Conservation (phyloP, 2,113 vertebrate species). For the Rynchops niger region DNA sequence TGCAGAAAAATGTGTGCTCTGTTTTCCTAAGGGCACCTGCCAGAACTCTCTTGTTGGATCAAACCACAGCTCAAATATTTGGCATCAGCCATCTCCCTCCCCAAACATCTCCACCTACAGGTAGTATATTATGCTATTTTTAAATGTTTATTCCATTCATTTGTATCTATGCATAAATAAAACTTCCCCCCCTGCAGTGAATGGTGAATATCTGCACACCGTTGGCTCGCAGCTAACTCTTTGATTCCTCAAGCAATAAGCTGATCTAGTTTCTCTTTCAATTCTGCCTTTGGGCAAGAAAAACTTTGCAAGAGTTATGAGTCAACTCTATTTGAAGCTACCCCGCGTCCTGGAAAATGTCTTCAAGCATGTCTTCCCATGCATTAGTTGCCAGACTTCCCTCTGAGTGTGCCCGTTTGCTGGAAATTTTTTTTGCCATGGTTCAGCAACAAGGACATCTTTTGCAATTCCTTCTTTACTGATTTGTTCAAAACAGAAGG, state of each 20-base stretch:
- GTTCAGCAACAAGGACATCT: not conserved
- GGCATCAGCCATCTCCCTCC: not conserved
- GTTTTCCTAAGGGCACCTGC: not conserved
- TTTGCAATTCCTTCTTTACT: not conserved
- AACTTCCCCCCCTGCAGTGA: not conserved
- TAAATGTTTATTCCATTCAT: not conserved
- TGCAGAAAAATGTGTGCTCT: not conserved
- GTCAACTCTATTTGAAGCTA: not conserved
- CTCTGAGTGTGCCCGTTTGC: not conserved
- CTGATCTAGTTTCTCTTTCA: slow-evolving; percentile 4
- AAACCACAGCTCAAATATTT: not conserved
- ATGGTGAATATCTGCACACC: not conserved
- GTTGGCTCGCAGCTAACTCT: not conserved
- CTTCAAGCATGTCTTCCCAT: not conserved
- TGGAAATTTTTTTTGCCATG: not conserved
- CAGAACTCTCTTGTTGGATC: not conserved
- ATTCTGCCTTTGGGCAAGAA: not conserved
- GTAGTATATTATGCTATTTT: not conserved
- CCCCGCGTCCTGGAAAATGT: not conserved
- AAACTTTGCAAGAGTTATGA: not conserved
- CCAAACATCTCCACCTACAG: not conserved
- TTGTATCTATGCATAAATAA: not conserved
- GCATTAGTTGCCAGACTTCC: not conserved
- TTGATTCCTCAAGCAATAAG: not conserved
- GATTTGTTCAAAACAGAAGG: not conserved